Evolutionary conservation across 2,797 vertebrate genomes (phyloP).

Genomic region (Cirrhinus mrigala): DNA sequence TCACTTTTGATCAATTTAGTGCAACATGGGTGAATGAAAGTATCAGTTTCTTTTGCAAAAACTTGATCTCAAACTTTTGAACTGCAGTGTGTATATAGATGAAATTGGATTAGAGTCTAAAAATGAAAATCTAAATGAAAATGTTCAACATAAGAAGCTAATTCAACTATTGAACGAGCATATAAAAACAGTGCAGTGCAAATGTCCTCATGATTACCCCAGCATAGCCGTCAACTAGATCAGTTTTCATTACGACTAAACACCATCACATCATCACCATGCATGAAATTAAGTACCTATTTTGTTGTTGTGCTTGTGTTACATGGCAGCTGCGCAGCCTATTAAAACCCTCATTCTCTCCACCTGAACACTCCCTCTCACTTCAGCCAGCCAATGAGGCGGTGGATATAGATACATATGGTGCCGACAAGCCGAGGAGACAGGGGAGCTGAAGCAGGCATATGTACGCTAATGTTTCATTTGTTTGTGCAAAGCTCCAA

Average conservation of each 20-base stretch:
- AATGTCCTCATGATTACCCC: neutral
- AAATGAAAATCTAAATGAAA: neutral
- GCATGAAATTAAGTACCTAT: conserved; percentile 31
- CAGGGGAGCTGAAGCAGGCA: conserved; percentile 26
- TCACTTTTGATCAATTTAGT: neutral
- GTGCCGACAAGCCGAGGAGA: conserved; percentile 26
- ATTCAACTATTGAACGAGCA: neutral
- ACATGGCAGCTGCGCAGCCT: conserved; percentile 40
- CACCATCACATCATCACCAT: conserved; percentile 30
- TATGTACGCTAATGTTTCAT: conserved; percentile 52
- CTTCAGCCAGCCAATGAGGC: conserved; percentile 44
- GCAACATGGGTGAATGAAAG: neutral
- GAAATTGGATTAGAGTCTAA: too few relatives aligned
- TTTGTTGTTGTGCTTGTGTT: conserved; percentile 21
- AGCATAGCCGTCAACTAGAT: neutral
- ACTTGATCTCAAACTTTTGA: neutral
- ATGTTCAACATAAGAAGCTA: neutral
- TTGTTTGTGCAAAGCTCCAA: conserved; percentile 52
- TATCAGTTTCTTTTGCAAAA: neutral
- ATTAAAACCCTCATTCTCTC: conserved; percentile 34
- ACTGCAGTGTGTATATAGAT: neutral
- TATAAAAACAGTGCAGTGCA: neutral
- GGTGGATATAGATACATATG: conserved; percentile 46
- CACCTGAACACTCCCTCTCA: conserved; percentile 41
- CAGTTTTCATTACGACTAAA: conserved; percentile 30